Evolutionary conservation across 2,113 vertebrate genomes (phyloP), one percentile per base, ranked within the genome.

Genomic region (Elephas maximus): DNA sequence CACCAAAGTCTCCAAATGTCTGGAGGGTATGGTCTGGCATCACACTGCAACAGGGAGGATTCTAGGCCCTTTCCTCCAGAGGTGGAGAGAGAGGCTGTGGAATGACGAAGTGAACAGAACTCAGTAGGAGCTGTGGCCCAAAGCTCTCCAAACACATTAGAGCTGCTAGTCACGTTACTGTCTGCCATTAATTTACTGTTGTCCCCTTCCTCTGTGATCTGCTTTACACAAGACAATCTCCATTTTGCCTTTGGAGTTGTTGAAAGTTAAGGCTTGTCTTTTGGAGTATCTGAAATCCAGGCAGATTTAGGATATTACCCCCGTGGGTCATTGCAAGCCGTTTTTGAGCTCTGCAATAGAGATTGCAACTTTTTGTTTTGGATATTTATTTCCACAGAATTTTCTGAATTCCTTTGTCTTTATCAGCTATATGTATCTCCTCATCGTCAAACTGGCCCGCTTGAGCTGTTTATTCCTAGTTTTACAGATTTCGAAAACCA

Each of bases 341-440:
- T 80, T 98, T 99, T 99, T 99, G 99, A 99, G 97, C 98, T 99
- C n/a, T 99, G 99, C 80, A 99, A 98, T 97, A 99, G 97, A 76
- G 99, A 99, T 94, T 99, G 99, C 97, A 99, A 97, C 98, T 99
- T 99, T 97, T 99, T 98, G 98, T 99, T 99, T 97, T 99, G 99
- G 98, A 99, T 98, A 90, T 99, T 99, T 93, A 99, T 99, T 88
- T 99, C 99, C 71, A 98, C 96, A 77, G 99, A 99, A 80, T 99
- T 98, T 99, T 99, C 97, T 99, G 99, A 97, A 99, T 99, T 85
- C 99, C 99, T 97, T 99, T 99, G 95, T 99, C 99, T 96, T 99
- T 99, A 97, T 99, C 99, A 97, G 99, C 37, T 37, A 98, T 96
- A 99, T 97, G 94, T 99, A 99, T 95, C 97, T 99, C 98, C 99